Evolutionary conservation across 2,888 invertebrate genomes (phyloP), one percentile per base, ranked within the genome.

Genomic region (Eupithecia dodoneata): DNA sequence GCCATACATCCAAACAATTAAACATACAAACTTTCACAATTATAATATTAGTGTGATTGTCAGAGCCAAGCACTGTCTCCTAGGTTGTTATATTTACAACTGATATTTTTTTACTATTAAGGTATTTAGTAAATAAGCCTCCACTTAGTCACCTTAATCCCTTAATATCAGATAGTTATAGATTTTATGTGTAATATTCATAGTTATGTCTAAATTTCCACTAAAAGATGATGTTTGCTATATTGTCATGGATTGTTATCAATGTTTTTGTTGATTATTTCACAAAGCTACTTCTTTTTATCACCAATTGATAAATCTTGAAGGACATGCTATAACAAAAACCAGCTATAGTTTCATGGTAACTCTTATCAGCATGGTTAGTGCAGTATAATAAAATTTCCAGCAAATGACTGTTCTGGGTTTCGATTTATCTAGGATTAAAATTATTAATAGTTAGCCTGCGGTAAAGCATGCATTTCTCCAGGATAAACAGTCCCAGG

Each of bases 211-310:
- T 63, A 63, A 63, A 63, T 63, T 63, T 4, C 30, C 15, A 42
- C 44, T n/a, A 9, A n/a, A 69, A 63, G 10, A 69, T 45, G 18
- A 44, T 69, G 70, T 18, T 66, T 70, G 70, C 47, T 30, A 18
- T 69, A 45, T n/a, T 72, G 63, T 72, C 63, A 65, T n/a, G 52
- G 9, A 73, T 42, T 73, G 66, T 78, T 78, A 76, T 73, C 77
- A 66, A 73, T 42, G 15, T 72, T 45, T 69, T 52, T 63, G 47
- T 59, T 73, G 73, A 74, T 73, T 76, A 72, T 77, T 45, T 74
- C 55, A 45, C 42, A 72, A 59, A 70, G 69, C 47, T 30, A 18
- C 49, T 44, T 18, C 44, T 18, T 69, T 73, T 74, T 74, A 74
- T 74, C 74, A 74, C 66, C 52, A 44, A 74, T 30, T 55, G 55